These are phyloP conservation scores for Stenichneumon culpator DNA, from an alignment of 2,888 invertebrate species.

Conservation along the genomic window DNA sequence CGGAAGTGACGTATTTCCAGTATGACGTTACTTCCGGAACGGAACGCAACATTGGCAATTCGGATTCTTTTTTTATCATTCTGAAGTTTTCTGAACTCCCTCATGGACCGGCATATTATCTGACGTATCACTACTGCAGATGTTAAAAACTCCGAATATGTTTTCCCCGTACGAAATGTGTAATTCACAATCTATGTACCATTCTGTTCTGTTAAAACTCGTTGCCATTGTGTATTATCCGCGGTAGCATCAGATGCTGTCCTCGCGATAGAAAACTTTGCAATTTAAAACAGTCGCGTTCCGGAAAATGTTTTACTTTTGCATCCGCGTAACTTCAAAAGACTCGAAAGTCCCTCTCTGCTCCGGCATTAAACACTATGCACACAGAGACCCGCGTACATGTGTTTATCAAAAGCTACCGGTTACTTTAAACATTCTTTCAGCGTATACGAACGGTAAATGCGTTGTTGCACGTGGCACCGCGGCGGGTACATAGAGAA, in stretches of 20 bases:
- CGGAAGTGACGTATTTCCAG: too few species aligned
- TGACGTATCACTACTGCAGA: background rate
- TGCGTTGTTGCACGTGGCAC: background rate
- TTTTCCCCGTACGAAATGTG: background rate
- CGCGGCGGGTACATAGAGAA: background rate
- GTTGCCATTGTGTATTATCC: too few species aligned
- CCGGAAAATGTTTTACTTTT: constrained; percentile 19
- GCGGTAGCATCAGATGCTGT: background rate
- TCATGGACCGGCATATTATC: background rate
- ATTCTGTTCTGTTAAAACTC: too few species aligned
- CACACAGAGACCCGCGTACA: background rate
- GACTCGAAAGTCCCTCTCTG: constrained; percentile 5
- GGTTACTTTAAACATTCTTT: constrained; percentile 35
- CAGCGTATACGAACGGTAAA: constrained; percentile 3
- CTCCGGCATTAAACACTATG: background rate
- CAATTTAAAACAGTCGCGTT: constrained; percentile 11
- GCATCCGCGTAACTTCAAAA: constrained; percentile 3
- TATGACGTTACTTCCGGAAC: too few species aligned
- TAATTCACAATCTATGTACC: background rate
- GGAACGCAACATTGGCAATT: too few species aligned
- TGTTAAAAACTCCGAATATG: background rate
- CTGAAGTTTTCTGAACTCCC: too few species aligned
- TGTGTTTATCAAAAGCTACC: constrained; percentile 32
- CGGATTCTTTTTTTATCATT: too few species aligned
- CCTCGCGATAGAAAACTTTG: background rate